phyloP scores from a whole-genome alignment of 1,140 invertebrate genomes.

The Drosophila asahinai region DNA sequence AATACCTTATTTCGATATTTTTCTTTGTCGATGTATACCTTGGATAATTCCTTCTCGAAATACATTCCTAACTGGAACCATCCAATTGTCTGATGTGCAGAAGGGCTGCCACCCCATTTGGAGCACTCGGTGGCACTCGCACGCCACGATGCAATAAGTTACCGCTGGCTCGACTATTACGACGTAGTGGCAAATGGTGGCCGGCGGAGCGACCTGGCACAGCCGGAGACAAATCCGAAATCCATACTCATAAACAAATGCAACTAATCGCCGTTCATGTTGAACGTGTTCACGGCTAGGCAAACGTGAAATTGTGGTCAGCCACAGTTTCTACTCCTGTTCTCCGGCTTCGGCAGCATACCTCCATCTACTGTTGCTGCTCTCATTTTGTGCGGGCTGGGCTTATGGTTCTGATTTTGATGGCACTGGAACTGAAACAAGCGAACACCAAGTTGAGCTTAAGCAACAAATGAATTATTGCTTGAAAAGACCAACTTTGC shows the following conservation, averaged over 20 bases:
- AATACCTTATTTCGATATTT: constrained; percentile 2
- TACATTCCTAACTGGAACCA: constrained; percentile 24
- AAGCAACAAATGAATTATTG: constrained; percentile 33
- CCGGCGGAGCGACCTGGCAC: constrained; percentile 39
- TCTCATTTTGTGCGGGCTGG: constrained; percentile 48
- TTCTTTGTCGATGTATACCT: neutral
- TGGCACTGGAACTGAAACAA: constrained; percentile 27
- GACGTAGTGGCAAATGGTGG: constrained; percentile 47
- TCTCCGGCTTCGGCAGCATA: constrained; percentile 4
- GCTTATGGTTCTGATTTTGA: constrained; percentile 46
- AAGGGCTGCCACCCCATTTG: constrained; percentile 33
- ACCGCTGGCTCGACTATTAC: constrained; percentile 70
- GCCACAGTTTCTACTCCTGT: constrained; percentile 45
- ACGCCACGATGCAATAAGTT: constrained; percentile 82
- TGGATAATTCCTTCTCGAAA: neutral
- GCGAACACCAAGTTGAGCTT: constrained; percentile 26
- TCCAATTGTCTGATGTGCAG: constrained; percentile 53
- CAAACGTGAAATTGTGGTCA: constrained; percentile 78
- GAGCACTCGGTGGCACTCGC: constrained; percentile 60
- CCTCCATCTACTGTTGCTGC: constrained; percentile 13
- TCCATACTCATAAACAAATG: constrained; percentile 83
- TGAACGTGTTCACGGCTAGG: constrained; percentile 80
- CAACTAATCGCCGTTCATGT: constrained; percentile 83
- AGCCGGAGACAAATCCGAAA: constrained; percentile 80
- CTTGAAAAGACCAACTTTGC: constrained; percentile 14